phyloP scores from a whole-genome alignment of 2,113 vertebrate species.

The Oncorhynchus gorbuscha region DNA sequence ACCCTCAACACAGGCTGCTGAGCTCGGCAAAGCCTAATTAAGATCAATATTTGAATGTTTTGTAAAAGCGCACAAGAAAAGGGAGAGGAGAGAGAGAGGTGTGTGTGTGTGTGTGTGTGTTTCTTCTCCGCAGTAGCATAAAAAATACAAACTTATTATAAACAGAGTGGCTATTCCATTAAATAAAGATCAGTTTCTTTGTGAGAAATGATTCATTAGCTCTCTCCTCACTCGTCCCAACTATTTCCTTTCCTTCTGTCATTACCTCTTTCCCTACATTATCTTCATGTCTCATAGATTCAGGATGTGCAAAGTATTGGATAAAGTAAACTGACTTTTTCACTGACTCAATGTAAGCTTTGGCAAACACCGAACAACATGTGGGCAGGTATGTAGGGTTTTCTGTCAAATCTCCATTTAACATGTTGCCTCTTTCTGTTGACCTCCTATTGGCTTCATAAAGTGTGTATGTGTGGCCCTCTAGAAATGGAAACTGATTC shows the following conservation, averaged over 20 bases:
- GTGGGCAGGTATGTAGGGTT: too few species aligned
- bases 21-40: constrained; percentile 82
- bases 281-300: background rate
- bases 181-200: constrained; percentile 48
- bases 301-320: too few species aligned
- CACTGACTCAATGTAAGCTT: too few species aligned
- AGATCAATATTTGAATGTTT: constrained; percentile 84
- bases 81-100: constrained; percentile 30
- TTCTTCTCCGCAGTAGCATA: too few species aligned
- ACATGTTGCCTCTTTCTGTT: background rate
- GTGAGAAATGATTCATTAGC: constrained; percentile 46
- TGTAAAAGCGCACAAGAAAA: constrained; percentile 66
- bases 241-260: too few species aligned
- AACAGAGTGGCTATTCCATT: constrained; percentile 47
- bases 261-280: constrained; percentile 1
- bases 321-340: too few species aligned
- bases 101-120: too few species aligned
- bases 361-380: too few species aligned
- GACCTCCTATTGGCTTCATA: background rate
- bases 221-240: background rate
- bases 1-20: constrained; percentile 73
- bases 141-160: constrained; percentile 21
- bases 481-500: constrained; percentile 56
- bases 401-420: too few species aligned
- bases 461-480: background rate